A percentile compares a stretch with the other conserved stretches of the same genome.
Conservation (phyloP, 2,797 vertebrate genomes). For the Protosalanx chinensis region DNA sequence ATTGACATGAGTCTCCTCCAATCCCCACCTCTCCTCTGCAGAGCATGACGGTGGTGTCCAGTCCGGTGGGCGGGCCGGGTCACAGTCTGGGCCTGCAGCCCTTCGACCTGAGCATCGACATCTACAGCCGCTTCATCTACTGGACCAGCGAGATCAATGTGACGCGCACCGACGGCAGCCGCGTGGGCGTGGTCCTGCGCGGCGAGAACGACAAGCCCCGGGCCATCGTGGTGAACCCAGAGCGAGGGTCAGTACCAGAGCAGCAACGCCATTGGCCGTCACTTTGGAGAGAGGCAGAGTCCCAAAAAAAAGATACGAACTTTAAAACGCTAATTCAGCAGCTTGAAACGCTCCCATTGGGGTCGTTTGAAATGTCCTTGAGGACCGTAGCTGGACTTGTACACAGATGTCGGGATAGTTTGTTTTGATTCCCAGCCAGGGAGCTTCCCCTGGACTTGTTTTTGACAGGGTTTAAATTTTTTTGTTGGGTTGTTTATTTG, state of each 20-base stretch:
- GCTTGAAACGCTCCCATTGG: too few species aligned
- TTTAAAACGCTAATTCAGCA: too few species aligned
- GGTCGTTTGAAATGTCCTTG: too few species aligned
- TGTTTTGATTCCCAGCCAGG: background rate
- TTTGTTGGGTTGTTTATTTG: background rate
- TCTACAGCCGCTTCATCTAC: slow-evolving; percentile 98
- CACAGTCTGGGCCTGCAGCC: slow-evolving; percentile 87
- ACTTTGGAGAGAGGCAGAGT: too few species aligned
- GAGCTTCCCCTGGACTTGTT: background rate
- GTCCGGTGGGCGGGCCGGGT: slow-evolving; percentile 77
- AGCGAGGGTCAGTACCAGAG: slow-evolving; percentile 81
- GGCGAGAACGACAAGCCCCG: slow-evolving; percentile 89
- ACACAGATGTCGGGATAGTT: background rate
- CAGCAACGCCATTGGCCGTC: background rate
- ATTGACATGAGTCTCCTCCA: background rate
- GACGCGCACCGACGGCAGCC: slow-evolving; percentile 84
- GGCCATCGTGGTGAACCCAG: slow-evolving; percentile 94
- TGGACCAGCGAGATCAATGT: slow-evolving; percentile 98
- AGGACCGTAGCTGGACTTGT: too few species aligned
- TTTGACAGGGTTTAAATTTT: background rate
- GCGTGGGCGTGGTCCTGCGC: slow-evolving; percentile 89
- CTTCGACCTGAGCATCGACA: slow-evolving; percentile 94
- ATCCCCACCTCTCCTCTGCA: slow-evolving; percentile 43
- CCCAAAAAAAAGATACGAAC: too few species aligned
- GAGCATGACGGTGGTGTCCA: slow-evolving; percentile 88